Conservation (phyloP, 2,888 invertebrate genomes). For the Drosophila limbata region DNA sequence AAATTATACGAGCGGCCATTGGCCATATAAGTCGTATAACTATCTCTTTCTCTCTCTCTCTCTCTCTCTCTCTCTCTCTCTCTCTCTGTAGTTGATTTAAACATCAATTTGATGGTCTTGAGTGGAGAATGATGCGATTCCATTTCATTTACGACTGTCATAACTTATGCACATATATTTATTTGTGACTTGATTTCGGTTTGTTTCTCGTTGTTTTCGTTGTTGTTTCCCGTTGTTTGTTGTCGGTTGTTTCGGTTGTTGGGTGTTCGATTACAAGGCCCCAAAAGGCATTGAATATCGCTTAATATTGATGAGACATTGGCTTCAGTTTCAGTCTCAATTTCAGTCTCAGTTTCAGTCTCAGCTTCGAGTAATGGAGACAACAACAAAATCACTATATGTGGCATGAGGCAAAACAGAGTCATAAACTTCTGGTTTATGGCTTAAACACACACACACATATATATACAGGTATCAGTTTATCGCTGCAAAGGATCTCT, state of each 20-base stretch:
- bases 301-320: slow-evolving; percentile 74
- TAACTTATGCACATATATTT: slow-evolving; percentile 75
- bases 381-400: slow-evolving; percentile 51
- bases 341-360: slow-evolving; percentile 4
- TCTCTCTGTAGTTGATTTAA: not conserved
- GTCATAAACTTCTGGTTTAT: slow-evolving; percentile 77
- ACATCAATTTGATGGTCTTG: slow-evolving; percentile 7
- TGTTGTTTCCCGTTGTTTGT: slow-evolving; percentile 16
- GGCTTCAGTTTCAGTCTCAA: slow-evolving; percentile 1
- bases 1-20: slow-evolving; percentile 26
- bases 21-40: slow-evolving; percentile 21
- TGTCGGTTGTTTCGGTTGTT: slow-evolving; percentile 36
- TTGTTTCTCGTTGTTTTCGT: slow-evolving; percentile 10
- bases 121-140: slow-evolving; percentile 55
- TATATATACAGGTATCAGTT: slow-evolving; percentile 41
- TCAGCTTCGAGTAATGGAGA: slow-evolving; percentile 19
- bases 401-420: slow-evolving; percentile 73
- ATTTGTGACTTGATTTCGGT: slow-evolving; percentile 68
- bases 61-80: not conserved
- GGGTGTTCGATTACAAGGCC: slow-evolving; percentile 65
- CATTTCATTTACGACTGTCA: slow-evolving; percentile 69
- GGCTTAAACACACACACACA: slow-evolving; percentile 40
- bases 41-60: not conserved
- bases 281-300: slow-evolving; percentile 68
- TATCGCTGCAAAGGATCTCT: slow-evolving; percentile 62